A percentile compares a stretch with the other conserved stretches of the same genome.
phyloP scores from a whole-genome alignment of 92 coral and sea anemone genomes.

The Phenganax stokvisi region DNA sequence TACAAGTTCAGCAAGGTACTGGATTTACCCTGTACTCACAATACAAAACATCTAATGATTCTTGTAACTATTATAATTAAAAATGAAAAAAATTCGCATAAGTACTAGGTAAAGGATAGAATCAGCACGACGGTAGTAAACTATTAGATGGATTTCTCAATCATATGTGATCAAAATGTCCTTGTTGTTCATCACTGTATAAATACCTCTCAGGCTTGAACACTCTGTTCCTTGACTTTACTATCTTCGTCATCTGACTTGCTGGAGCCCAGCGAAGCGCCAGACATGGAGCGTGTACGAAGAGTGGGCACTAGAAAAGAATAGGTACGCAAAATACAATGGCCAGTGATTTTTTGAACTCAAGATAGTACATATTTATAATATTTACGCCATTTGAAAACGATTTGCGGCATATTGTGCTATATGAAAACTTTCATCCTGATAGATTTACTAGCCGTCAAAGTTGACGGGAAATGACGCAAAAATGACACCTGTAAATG shows the following conservation, averaged over 20 bases:
- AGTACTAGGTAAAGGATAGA: background rate
- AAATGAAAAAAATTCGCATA: background rate
- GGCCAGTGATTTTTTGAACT: too few species aligned
- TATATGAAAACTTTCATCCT: too few species aligned
- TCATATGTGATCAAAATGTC: background rate
- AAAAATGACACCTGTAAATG: too few species aligned
- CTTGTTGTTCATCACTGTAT: background rate
- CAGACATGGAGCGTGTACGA: constrained; percentile 98
- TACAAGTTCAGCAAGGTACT: too few species aligned
- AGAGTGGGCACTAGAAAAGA: constrained; percentile 85
- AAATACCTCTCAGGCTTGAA: constrained; percentile 21
- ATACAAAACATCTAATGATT: background rate
- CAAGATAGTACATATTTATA: too few species aligned
- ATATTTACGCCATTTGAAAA: too few species aligned
- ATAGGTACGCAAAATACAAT: background rate
- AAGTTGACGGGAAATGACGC: too few species aligned
- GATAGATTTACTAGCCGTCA: too few species aligned
- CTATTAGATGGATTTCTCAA: background rate
- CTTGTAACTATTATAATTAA: background rate
- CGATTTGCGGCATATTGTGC: too few species aligned
- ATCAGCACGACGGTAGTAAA: background rate
- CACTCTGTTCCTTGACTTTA: constrained; percentile 14
- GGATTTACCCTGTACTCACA: too few species aligned
- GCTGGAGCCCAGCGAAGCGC: constrained; percentile 70
- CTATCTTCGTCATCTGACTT: constrained; percentile 37